Evolutionary conservation across 2,797 vertebrate genomes (phyloP).

Genomic region (Sebastes oblongus): DNA sequence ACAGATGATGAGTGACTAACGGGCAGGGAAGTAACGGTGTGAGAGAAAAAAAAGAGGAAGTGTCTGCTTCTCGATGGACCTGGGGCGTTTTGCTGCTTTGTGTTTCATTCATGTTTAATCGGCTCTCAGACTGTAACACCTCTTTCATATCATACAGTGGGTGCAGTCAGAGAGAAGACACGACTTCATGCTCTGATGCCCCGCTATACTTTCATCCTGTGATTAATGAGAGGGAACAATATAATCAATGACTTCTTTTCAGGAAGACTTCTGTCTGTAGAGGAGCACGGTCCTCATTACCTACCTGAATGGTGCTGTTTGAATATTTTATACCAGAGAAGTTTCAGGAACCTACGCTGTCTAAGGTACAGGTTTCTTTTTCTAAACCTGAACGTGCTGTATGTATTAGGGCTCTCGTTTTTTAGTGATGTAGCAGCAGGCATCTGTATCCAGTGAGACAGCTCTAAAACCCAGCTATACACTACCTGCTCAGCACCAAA

Average conservation of each 20-base stretch:
- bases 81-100: background rate
- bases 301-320: background rate
- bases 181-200: slow-evolving; percentile 13
- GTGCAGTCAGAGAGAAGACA: background rate
- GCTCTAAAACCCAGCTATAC: background rate
- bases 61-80: background rate
- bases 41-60: background rate
- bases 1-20: background rate
- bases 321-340: background rate
- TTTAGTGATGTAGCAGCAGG: too few species aligned
- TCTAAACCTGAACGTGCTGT: rapidly evolving
- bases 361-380: background rate
- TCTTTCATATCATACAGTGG: slow-evolving; percentile 36
- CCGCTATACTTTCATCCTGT: slow-evolving; percentile 4
- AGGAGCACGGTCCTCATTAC: background rate
- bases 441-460: background rate
- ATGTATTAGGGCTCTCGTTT: background rate
- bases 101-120: slow-evolving; percentile 45
- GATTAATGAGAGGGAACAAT: slow-evolving; percentile 20
- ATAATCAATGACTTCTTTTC: background rate
- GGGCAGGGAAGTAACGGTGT: background rate
- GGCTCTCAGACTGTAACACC: background rate
- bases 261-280: background rate
- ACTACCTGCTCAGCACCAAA: background rate
- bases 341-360: background rate